phyloP scores from a whole-genome alignment of 2,113 vertebrate genomes.

The Percina caprodes region DNA sequence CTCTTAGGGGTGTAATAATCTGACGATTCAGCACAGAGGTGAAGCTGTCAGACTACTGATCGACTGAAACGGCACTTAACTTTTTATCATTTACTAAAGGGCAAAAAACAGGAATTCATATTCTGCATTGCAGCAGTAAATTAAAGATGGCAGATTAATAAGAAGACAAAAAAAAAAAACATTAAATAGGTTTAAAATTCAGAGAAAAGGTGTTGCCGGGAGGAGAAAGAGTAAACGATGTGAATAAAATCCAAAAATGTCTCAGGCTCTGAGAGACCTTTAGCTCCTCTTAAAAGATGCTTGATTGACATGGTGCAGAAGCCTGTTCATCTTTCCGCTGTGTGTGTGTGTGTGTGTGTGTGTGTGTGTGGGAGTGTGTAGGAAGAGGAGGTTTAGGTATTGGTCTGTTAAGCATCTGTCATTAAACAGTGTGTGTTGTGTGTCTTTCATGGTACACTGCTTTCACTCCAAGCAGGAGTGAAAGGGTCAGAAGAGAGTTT shows the following conservation, averaged over 20 bases:
- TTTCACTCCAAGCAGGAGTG: conserved; percentile 44
- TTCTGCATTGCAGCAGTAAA: not conserved
- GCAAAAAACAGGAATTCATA: not conserved
- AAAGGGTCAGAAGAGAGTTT: conserved; percentile 24
- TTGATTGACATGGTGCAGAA: conserved; percentile 68
- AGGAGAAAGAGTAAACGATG: conserved; percentile 29
- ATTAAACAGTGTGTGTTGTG: conserved; percentile 66
- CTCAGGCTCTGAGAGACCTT: conserved; percentile 40
- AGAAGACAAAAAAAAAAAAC: not conserved
- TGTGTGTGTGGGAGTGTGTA: conserved; percentile 1
- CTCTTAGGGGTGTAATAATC: not conserved
- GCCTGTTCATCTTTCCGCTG: conserved; percentile 37
- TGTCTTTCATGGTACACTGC: conserved; percentile 67
- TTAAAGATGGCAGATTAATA: conserved; percentile 11
- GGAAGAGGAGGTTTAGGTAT: conserved; percentile 60
- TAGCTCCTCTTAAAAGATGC: conserved; percentile 30
- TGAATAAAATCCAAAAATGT: conserved; percentile 30
- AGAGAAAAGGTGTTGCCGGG: not conserved
- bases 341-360: conserved; percentile 29
- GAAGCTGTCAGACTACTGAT: not conserved
- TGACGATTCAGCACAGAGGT: not conserved
- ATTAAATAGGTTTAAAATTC: not conserved
- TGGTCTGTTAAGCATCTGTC: conserved; percentile 78
- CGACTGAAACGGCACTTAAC: not conserved
- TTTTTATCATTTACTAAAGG: conserved; percentile 12